Base-by-base conservation (phyloP, 2,797 vertebrate genomes). In the Brachymystax lenok region DNA sequence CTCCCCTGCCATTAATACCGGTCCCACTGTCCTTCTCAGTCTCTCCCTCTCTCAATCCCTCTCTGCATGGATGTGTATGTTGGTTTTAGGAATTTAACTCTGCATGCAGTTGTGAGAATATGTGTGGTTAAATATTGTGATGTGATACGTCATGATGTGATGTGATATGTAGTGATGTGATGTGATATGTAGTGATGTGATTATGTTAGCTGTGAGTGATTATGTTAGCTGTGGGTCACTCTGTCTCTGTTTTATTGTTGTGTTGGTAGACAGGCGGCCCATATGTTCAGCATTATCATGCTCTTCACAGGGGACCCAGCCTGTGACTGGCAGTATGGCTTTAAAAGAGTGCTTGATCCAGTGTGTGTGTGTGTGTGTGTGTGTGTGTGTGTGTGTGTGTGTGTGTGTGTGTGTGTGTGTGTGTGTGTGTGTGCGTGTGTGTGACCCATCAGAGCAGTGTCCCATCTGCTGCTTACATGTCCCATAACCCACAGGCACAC, bases 161-260 rank as follows among this genome's bases (percentile, higher is more conserved):
- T n/a, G 19, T n/a, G 56, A 59, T 59, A 21, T 59, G 56, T 61
- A 10, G n/a, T 21, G 56, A 21, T 61, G 56, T 61, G 56, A 61
- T 61, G 24, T 54, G 52, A 54, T 19, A 54, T 59, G 56, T 61
- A 10, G n/a, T 21, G 56, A 61, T 61, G 56, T 61, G 56, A 61
- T 61, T 61, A 59, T 27, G 28, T 67, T 56, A 16, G 17, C 54
- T 56, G 54, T 5, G 54, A 17, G 54, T 28, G 63, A 27, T 24
- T 24, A 24, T 24, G 24, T 24, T 24, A 10, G 21, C 24, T 8
- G 24, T 4, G 61, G 61, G 61, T 5, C 24, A 14, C 56, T 61
- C n/a, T 59, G 56, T 59, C 56, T 59, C 7, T 61, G 56, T 61
- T 61, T n/a, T 61, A n/a, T 21, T 67, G 64, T 67, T 67, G 64